phyloP scores from a whole-genome alignment of 1,140 invertebrate genomes.

The Bombus huntii region DNA sequence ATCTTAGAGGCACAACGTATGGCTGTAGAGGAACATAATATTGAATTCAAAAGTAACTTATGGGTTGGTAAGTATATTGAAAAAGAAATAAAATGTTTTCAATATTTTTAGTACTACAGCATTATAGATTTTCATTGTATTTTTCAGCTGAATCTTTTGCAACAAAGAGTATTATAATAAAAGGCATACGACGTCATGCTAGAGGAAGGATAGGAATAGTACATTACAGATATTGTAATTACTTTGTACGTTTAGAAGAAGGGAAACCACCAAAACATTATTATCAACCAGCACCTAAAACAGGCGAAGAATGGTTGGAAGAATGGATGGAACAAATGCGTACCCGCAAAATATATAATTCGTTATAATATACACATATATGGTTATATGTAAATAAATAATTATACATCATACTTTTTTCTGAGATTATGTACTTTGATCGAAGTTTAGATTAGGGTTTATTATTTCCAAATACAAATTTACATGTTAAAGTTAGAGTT shows the following conservation, averaged over 20 bases:
- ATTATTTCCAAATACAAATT: background rate
- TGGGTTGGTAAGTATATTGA: constrained; percentile 93
- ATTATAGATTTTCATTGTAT: constrained; percentile 27
- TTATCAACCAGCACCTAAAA: constrained; percentile 86
- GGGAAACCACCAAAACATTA: constrained; percentile 94
- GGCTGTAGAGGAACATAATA: constrained; percentile 94
- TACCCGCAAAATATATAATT: constrained; percentile 86
- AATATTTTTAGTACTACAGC: background rate
- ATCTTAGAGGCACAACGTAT: constrained; percentile 94
- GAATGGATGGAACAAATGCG: constrained; percentile 89
- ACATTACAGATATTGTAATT: constrained; percentile 92
- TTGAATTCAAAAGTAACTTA: constrained; percentile 97
- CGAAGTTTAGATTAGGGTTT: background rate
- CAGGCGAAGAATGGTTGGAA: constrained; percentile 88
- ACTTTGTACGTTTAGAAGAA: constrained; percentile 95
- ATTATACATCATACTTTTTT: background rate
- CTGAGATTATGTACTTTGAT: background rate
- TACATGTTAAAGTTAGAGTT: background rate
- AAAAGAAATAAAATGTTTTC: background rate
- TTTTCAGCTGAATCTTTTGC: constrained; percentile 92
- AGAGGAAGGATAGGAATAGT: constrained; percentile 87
- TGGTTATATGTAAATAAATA: background rate
- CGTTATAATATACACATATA: background rate
- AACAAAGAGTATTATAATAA: constrained; percentile 89
- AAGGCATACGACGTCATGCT: constrained; percentile 93